Evolutionary conservation across 2,113 vertebrate species (phyloP).

Genomic region (Protomyctophum bolini): DNA sequence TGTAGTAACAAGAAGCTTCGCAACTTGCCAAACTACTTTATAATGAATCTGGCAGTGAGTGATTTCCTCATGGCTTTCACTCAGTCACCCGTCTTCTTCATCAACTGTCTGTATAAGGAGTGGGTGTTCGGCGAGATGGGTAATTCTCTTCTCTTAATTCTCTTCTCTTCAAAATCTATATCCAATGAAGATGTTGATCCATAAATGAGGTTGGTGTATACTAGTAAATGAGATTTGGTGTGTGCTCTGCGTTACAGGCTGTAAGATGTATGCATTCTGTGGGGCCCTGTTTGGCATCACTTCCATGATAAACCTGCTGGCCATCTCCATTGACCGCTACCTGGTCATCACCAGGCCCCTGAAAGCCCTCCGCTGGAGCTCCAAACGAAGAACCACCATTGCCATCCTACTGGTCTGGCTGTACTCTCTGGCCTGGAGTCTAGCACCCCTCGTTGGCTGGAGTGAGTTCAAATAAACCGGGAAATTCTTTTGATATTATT

Average conservation of each 20-base stretch:
- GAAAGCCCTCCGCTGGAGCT: constrained; percentile 81
- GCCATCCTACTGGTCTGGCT: constrained; percentile 89
- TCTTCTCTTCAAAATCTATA: neutral
- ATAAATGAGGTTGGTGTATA: neutral
- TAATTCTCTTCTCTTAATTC: constrained; percentile 48
- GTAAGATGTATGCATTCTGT: constrained; percentile 93
- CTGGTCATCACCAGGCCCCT: constrained; percentile 92
- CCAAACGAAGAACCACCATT: constrained; percentile 82
- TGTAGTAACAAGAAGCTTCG: constrained; percentile 87
- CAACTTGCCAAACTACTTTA: constrained; percentile 88
- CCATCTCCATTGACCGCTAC: constrained; percentile 92
- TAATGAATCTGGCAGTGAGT: constrained; percentile 89
- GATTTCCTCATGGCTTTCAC: constrained; percentile 94
- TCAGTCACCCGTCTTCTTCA: constrained; percentile 91
- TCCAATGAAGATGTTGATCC: neutral
- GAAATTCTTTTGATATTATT: no score
- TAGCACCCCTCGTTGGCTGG: constrained; percentile 94
- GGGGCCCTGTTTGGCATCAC: constrained; percentile 92
- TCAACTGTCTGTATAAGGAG: constrained; percentile 86
- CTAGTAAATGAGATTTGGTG: neutral
- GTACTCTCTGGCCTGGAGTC: constrained; percentile 92
- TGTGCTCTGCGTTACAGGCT: constrained; percentile 74
- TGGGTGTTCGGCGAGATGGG: constrained; percentile 93
- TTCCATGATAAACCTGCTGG: constrained; percentile 93
- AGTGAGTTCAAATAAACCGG: constrained; percentile 79